phyloP scores from a whole-genome alignment of 2,113 vertebrate species.

The Isurus oxyrinchus region DNA sequence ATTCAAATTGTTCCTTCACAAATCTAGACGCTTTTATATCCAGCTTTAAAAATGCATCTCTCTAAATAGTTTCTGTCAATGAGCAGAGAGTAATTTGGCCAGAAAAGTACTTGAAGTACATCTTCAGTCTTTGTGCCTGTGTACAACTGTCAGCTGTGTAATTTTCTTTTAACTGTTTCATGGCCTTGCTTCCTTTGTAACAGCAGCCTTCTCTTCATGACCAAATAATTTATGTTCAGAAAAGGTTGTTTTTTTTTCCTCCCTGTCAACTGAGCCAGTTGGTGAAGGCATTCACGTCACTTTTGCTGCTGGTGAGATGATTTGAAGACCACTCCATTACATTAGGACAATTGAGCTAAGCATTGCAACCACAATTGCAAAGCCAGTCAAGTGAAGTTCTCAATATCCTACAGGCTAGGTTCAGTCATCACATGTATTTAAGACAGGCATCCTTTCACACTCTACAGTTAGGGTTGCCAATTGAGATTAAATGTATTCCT shows the following conservation, averaged over 20 bases:
- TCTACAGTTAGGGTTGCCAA: too few relatives aligned
- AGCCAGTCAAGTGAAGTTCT: too few relatives aligned
- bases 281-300: background rate
- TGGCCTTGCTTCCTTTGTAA: too few relatives aligned
- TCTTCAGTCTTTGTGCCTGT: background rate
- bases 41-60: background rate
- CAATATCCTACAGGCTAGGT: too few relatives aligned
- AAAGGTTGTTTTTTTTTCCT: background rate
- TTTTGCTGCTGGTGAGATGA: background rate
- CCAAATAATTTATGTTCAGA: background rate
- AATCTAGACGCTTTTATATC: background rate
- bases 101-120: background rate
- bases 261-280: background rate
- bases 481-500: too few relatives aligned
- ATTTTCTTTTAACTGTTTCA: background rate
- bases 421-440: too few relatives aligned
- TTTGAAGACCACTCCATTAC: background rate
- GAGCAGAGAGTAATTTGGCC: background rate
- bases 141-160: background rate
- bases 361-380: background rate
- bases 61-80: background rate
- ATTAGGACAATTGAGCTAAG: background rate
- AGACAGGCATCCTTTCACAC: too few relatives aligned
- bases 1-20: background rate
- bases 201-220: too few relatives aligned